Base-by-base conservation (phyloP, 2,797 vertebrate species). In the Schizopygopsis malacanthus region DNA sequence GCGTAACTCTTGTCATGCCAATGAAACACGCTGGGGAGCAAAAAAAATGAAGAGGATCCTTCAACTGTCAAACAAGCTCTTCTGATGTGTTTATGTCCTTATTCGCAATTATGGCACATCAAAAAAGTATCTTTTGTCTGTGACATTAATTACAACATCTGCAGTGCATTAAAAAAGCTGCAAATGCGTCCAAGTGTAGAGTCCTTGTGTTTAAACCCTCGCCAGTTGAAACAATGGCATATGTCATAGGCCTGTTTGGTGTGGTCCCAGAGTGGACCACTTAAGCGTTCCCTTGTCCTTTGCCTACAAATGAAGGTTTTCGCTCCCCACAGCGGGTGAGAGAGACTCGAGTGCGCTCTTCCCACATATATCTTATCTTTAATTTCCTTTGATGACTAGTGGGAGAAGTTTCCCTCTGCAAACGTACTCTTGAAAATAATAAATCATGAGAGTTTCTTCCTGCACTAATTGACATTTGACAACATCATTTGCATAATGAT, bases 401-500 rank as follows among this genome's bases (percentile, higher is more conserved):
- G 87, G 84, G 90, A 89, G 85, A 94, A 93, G 91, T 94, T 94
- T 94, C 81, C 87, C 89, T 73, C 52, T 87, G 88, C 85, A 86
- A 82, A 90, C 91, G 85, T 93, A 92, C 90, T 94, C 90, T 92
- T 90, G 89, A 92, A 90, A 92, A 94, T 92, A 91, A 95, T 94
- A 93, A 94, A 94, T 95, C 92, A 92, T 90, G 89, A 90, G 87
- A 91, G 89, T 93, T 94, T 94, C 91, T 91, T 92, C 91, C 91
- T 91, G 86, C 75, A 87, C 91, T 95, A 93, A 95, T 95, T 95
- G 94, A 94, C 93, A 94, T 94, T 94, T 95, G 93, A 95, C 93
- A 95, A 94, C 93, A 94, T 94, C 70, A 93, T 95, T 95, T 95
- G 94, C 94, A 95, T 95, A 95, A 95, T 93, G 93, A 94, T 94